These are phyloP conservation scores for Ormyrus rosae DNA, from an alignment of 2,888 invertebrate genomes.

Conservation along the genomic window DNA sequence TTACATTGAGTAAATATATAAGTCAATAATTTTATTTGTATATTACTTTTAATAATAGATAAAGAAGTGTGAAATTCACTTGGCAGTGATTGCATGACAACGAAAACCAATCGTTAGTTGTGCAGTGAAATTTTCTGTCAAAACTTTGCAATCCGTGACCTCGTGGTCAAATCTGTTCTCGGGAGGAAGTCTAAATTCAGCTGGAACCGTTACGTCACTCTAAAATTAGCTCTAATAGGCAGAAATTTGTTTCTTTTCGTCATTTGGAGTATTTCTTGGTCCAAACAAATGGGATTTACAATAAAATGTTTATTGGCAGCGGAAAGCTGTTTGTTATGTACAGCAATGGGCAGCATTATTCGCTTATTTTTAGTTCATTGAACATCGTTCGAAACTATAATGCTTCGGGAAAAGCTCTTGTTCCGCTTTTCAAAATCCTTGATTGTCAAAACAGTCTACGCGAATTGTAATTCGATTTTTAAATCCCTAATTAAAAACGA, in stretches of 20 bases:
- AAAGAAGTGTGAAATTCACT: conserved; percentile 11
- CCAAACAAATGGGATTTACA: conserved; percentile 33
- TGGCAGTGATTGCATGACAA: conserved; percentile 38
- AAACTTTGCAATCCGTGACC: neutral
- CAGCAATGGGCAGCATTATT: conserved; percentile 54
- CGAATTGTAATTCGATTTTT: conserved; percentile 22
- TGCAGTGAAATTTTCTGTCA: neutral
- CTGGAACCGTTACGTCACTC: conserved; percentile 37
- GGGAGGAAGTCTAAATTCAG: conserved; percentile 6
- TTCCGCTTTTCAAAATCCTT: conserved; percentile 28
- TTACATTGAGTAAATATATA: neutral
- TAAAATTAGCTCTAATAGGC: conserved; percentile 35
- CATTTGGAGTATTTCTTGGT: conserved; percentile 38
- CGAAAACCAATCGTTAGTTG: conserved; percentile 2
- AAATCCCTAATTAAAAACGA: conserved; percentile 18
- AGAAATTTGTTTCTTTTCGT: conserved; percentile 23
- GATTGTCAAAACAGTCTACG: conserved; percentile 51
- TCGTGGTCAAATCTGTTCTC: neutral
- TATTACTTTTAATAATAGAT: conserved; percentile 3
- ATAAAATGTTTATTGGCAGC: conserved; percentile 44
- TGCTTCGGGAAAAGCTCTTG: conserved; percentile 5
- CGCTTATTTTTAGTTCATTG: conserved; percentile 31
- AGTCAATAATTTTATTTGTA: neutral
- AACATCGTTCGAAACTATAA: conserved; percentile 3
- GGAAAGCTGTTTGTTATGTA: conserved; percentile 50